Base-by-base conservation (phyloP, 2,797 vertebrate species). In the Typhlichthys subterraneus region DNA sequence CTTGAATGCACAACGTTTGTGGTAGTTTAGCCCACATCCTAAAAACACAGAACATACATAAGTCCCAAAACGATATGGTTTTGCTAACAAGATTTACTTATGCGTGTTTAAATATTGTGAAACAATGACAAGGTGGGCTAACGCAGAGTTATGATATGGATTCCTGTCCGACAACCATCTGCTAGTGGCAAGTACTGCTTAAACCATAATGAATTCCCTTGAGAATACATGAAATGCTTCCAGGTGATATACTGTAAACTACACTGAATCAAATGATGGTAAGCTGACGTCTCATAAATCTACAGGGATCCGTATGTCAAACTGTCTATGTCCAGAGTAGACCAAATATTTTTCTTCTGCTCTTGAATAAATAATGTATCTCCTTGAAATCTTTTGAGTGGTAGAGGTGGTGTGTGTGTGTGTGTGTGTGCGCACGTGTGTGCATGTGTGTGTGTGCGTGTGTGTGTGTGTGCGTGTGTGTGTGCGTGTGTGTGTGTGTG, bases 21-120 rank as follows among this genome's bases (percentile, higher is more conserved):
- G 97, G 87, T 99, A 99, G 91, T 99, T 98, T 59, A 99, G 90
- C 59, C 97, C 97, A 88, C 97, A 99, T 72, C 97, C 97, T 98
- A 86, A 69, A 53, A 81, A 67, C 19, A 81, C 10, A 14, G 60
- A 31, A 78, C 4, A 78, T 10, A 74, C 15, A 71, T 38, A 10
- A 77, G 68, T 77, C 48, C 56, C 45, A 76, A 48, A 45, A 23
- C 23, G 23, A 29, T 29, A 29, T 29, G 23, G 23, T 29, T 29
- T 29, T 29, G 23, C 23, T 29, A 29, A 29, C 4, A 29, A 29
- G 23, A 4, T 4, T 29, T 29, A 29, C 23, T 29, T 29, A 29
- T 6, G 10, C 14, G 51, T 1, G 6, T 19, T 65, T 61, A 46
- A 12, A 14, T 33, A 66, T 13, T 1, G 2, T 19, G 53, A 55